phyloP scores from a whole-genome alignment of 2,113 vertebrate genomes.

The Scolopax mira region DNA sequence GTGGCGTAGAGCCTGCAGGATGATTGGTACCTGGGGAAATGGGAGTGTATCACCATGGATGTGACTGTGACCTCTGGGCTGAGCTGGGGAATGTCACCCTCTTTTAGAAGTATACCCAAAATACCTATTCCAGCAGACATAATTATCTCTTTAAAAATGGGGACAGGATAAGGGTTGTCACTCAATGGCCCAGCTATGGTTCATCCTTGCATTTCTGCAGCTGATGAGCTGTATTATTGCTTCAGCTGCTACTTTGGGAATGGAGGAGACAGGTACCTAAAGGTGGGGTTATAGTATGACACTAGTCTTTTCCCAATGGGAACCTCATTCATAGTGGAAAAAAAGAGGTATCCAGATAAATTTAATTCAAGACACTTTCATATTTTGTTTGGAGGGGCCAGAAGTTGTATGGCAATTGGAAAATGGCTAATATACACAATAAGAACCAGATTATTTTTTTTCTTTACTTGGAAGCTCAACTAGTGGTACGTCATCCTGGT shows the following conservation, averaged over 20 bases:
- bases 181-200: neutral
- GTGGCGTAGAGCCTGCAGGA: rapidly evolving
- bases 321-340: neutral
- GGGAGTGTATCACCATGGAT: neutral
- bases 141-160: neutral
- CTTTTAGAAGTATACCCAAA: neutral
- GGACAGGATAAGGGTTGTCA: neutral
- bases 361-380: neutral
- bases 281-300: neutral
- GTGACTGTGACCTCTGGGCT: neutral
- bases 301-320: neutral
- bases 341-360: neutral
- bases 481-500: neutral
- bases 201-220: neutral
- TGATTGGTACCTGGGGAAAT: neutral
- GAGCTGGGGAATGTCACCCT: neutral
- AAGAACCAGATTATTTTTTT: neutral
- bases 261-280: neutral
- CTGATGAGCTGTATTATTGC: neutral
- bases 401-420: neutral
- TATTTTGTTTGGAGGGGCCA: neutral
- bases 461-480: neutral
- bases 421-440: neutral
- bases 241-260: neutral
- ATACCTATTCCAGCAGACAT: neutral